Evolutionary conservation across 92 coral and sea anemone species (phyloP), one percentile per base, ranked within the genome.

Genomic region (Plumapathes pennacea): DNA sequence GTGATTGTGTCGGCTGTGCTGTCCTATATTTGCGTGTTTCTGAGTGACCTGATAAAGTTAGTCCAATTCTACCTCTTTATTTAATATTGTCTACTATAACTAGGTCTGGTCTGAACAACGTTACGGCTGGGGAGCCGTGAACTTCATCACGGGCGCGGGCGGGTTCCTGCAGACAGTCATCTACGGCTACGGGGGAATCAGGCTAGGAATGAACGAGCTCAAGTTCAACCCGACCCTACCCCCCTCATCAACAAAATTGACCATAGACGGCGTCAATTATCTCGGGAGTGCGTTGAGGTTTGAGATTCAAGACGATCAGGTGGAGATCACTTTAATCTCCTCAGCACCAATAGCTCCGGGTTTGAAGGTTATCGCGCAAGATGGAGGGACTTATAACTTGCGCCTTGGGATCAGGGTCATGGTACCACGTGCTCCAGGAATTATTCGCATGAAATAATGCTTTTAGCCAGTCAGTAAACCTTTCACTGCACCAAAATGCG

Each of bases 21-120:
- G n/a, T n/a, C n/a, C n/a, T n/a, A n/a, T n/a, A n/a, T n/a, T n/a
- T n/a, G n/a, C n/a, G n/a, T n/a, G n/a, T n/a, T n/a, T n/a, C n/a
- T n/a, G n/a, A n/a, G n/a, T n/a, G n/a, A n/a, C n/a, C n/a, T n/a
- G n/a, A n/a, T n/a, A n/a, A n/a, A n/a, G n/a, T n/a, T n/a, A n/a
- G n/a, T n/a, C n/a, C n/a, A n/a, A n/a, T n/a, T n/a, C n/a, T n/a
- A n/a, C n/a, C n/a, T n/a, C n/a, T n/a, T n/a, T n/a, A n/a, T n/a
- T n/a, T n/a, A n/a, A n/a, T n/a, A n/a, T n/a, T n/a, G n/a, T n/a
- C n/a, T n/a, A n/a, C n/a, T n/a, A n/a, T n/a, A n/a, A n/a, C n/a
- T n/a, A 85, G 92, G 88, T 85, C 46, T 80, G 92, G 92, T 67
- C 85, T 10, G 92, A 85, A 54, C 72, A 69, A 3, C 84, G 92